Conservation (phyloP, 2,113 vertebrate genomes). For the Oriolus oriolus region DNA sequence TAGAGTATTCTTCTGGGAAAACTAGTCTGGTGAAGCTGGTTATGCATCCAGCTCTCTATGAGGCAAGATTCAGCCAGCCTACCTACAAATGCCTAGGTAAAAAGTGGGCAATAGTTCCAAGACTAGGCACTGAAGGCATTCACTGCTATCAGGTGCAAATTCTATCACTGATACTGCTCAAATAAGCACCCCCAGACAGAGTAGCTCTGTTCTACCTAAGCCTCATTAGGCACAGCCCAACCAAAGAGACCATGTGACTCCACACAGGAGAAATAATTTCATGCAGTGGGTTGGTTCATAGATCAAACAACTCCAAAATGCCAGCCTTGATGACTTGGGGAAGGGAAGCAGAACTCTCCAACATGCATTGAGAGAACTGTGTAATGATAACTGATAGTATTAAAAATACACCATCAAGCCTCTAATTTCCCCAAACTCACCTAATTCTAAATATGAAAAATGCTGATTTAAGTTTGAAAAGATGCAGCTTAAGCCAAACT, state of each 20-base stretch:
- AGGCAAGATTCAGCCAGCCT: not conserved
- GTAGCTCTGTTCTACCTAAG: not conserved
- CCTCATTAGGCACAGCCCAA: not conserved
- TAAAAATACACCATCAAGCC: not conserved
- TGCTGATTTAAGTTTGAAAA: not conserved
- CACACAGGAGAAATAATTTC: not conserved
- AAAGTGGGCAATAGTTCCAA: not conserved
- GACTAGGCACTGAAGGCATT: not conserved
- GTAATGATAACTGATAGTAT: not conserved
- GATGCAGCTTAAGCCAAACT: not conserved
- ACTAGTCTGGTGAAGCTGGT: not conserved
- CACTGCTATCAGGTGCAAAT: not conserved
- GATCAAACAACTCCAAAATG: not conserved
- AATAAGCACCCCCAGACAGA: not conserved
- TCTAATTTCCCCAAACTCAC: not conserved
- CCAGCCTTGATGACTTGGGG: not conserved
- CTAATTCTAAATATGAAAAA: not conserved
- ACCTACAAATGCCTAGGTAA: not conserved
- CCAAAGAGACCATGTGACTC: rapidly evolving
- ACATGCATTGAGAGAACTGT: not conserved
- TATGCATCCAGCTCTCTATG: not conserved
- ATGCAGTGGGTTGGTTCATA: not conserved
- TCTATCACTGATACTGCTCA: not conserved
- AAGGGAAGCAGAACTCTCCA: not conserved
- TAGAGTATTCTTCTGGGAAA: not conserved